Evolutionary conservation across 2,797 vertebrate genomes (phyloP).

Genomic region (Odontamblyopus lacepedii): DNA sequence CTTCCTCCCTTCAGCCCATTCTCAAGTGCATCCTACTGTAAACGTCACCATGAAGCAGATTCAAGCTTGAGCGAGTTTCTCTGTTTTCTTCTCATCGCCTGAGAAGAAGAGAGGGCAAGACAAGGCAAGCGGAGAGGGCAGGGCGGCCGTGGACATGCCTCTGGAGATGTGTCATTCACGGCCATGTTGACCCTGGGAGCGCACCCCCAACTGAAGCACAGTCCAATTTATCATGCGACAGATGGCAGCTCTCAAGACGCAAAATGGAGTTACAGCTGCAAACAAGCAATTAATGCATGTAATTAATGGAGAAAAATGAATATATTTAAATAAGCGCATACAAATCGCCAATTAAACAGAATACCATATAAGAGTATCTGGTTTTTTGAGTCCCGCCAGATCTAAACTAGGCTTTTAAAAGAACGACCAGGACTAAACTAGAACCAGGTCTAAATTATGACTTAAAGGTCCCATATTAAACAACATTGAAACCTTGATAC

Average conservation of each 20-base stretch:
- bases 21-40: conserved; percentile 53
- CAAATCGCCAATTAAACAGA: background rate
- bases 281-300: background rate
- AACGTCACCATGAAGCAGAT: conserved; percentile 55
- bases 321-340: background rate
- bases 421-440: background rate
- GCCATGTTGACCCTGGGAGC: conserved; percentile 48
- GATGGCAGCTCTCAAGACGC: background rate
- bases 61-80: conserved; percentile 30
- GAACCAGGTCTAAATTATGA: background rate
- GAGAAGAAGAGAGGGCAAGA: conserved; percentile 52
- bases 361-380: too few relatives aligned
- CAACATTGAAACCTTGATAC: too few relatives aligned
- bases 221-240: background rate
- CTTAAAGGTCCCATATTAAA: background rate
- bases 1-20: conserved; percentile 29
- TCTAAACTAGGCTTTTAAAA: background rate
- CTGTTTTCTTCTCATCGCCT: conserved; percentile 31
- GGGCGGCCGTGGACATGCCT: conserved; percentile 47
- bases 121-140: conserved; percentile 48
- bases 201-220: conserved; percentile 19
- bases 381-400: too few relatives aligned
- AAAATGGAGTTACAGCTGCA: background rate
- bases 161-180: conserved; percentile 60
- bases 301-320: background rate